Conservation (phyloP, 2,888 invertebrate genomes). For the Folsomia candida region DNA sequence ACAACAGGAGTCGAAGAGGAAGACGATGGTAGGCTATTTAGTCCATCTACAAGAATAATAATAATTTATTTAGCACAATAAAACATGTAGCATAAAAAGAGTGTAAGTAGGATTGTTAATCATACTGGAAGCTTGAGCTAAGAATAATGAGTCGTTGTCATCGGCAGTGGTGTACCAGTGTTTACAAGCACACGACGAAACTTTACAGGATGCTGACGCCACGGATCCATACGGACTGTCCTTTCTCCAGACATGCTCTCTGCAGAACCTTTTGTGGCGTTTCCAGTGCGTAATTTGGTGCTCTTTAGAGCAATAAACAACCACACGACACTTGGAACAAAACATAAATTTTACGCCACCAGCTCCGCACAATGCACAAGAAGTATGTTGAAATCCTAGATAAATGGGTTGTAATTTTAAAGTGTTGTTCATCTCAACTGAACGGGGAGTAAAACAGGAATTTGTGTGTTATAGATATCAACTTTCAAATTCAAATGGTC, state of each 20-base stretch:
- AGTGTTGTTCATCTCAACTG: neutral
- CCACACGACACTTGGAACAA: slow-evolving; percentile 72
- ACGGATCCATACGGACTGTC: neutral
- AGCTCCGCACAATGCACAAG: slow-evolving; percentile 23
- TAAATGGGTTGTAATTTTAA: neutral
- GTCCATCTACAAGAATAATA: too few relatives aligned
- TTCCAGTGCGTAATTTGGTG: slow-evolving; percentile 80
- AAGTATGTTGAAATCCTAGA: neutral
- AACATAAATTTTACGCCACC: slow-evolving; percentile 18
- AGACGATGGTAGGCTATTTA: too few relatives aligned
- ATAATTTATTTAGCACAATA: too few relatives aligned
- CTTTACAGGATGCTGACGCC: neutral
- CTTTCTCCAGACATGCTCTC: slow-evolving; percentile 27
- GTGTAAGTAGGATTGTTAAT: too few relatives aligned
- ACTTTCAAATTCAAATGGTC: too few relatives aligned
- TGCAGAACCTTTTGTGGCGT: slow-evolving; percentile 62
- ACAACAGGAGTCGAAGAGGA: too few relatives aligned
- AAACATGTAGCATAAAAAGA: too few relatives aligned
- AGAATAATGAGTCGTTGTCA: neutral
- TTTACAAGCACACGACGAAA: slow-evolving; percentile 18
- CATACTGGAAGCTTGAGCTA: too few relatives aligned
- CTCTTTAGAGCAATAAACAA: slow-evolving; percentile 74
- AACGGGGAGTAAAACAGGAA: too few relatives aligned
- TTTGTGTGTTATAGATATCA: too few relatives aligned
- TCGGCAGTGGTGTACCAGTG: slow-evolving; percentile 3